Conservation (phyloP, 2,888 invertebrate species). For the Tenthredo scrophulariae region DNA sequence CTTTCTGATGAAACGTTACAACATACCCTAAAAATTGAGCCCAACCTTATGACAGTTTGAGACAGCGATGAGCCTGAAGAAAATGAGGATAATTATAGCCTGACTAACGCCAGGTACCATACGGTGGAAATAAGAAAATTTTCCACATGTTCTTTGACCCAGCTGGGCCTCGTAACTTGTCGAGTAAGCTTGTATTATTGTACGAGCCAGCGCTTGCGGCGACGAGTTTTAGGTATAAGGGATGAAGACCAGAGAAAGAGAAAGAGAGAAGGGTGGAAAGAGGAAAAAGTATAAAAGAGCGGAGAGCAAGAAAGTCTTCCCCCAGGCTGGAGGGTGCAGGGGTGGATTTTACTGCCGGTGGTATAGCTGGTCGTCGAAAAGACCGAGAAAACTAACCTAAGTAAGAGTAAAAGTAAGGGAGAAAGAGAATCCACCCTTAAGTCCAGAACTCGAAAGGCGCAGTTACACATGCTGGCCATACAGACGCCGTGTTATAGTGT, state of each 20-base stretch:
- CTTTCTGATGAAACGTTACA: slow-evolving; percentile 23
- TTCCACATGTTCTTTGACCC: slow-evolving; percentile 1
- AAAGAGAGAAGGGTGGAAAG: not conserved
- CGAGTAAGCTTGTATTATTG: slow-evolving; percentile 44
- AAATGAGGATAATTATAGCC: slow-evolving; percentile 12
- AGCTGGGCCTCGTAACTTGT: slow-evolving; percentile 9
- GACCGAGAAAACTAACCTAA: slow-evolving; percentile 10
- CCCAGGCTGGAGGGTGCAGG: not conserved
- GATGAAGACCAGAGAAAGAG: slow-evolving; percentile 18
- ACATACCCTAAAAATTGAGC: slow-evolving; percentile 24
- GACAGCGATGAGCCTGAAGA: not conserved
- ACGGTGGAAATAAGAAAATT: slow-evolving; percentile 1
- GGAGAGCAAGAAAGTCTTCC: not conserved
- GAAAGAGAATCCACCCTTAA: slow-evolving; percentile 12
- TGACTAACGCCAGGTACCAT: not conserved
- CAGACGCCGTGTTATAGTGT: slow-evolving; percentile 31
- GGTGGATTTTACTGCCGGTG: slow-evolving; percentile 37
- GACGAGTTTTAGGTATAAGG: slow-evolving; percentile 25
- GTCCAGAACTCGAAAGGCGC: slow-evolving; percentile 30
- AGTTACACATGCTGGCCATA: not conserved
- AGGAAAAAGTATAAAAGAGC: not conserved
- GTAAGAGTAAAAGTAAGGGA: slow-evolving; percentile 33
- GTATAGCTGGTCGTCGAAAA: slow-evolving; percentile 9
- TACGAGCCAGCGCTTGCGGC: slow-evolving; percentile 30
- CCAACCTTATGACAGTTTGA: slow-evolving; percentile 17